Evolutionary conservation across 1,140 invertebrate species (phyloP).

Genomic region (Drosophila kanapiae): DNA sequence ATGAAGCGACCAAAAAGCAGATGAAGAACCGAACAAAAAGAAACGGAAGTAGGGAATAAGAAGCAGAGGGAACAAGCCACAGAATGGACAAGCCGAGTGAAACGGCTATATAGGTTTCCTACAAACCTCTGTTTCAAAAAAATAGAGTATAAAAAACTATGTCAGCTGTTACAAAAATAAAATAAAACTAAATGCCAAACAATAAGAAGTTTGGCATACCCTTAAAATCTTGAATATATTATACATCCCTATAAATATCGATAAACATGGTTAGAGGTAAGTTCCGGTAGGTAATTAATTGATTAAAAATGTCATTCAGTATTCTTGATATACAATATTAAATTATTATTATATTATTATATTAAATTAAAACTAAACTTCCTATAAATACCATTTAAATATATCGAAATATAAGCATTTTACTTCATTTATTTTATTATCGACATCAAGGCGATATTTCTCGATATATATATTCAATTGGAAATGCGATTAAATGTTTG

Average conservation of each 20-base stretch:
- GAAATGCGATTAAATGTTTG: neutral
- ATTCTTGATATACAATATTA: too few species aligned
- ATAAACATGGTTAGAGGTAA: neutral
- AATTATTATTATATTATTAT: too few species aligned
- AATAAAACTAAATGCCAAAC: neutral
- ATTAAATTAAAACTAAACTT: too few species aligned
- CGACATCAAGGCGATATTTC: neutral
- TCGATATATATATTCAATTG: neutral
- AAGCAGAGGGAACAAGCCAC: slow-evolving; percentile 49
- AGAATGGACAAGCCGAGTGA: slow-evolving; percentile 52
- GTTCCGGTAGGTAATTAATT: too few species aligned
- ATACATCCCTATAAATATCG: neutral
- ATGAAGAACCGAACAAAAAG: slow-evolving; percentile 17
- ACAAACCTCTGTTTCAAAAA: slow-evolving; percentile 10
- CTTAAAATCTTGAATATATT: neutral
- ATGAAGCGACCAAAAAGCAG: slow-evolving; percentile 58
- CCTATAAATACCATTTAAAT: too few species aligned
- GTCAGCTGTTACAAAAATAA: slow-evolving; percentile 26
- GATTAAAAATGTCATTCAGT: neutral
- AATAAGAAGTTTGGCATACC: neutral
- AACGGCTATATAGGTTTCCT: slow-evolving; percentile 28
- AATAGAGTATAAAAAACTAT: slow-evolving; percentile 31
- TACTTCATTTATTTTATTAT: neutral
- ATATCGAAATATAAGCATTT: too few species aligned
- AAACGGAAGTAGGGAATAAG: slow-evolving; percentile 22